Base-by-base conservation (phyloP, 2,888 invertebrate genomes). In the Drosophila buzzatii region DNA sequence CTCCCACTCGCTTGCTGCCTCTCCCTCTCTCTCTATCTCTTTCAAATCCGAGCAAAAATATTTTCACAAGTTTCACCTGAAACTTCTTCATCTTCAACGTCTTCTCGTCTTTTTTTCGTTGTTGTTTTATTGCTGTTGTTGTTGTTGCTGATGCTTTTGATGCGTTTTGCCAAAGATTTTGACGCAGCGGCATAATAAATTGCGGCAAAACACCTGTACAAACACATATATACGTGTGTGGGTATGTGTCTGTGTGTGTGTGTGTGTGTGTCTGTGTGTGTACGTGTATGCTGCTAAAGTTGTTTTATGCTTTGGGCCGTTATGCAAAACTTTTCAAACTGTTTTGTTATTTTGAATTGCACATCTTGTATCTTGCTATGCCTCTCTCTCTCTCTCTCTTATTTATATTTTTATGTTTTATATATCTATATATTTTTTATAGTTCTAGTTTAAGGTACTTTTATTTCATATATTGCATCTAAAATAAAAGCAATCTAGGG, bases 161-260 rank as follows among this genome's bases (percentile, higher is more conserved):
- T 79, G 85, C 79, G 73, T 76, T 82, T 82, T 79, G 63, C 76
- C 74, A 71, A 85, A 82, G 85, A 85, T 85, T 82, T 79, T 79
- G 85, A 85, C 82, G 82, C 73, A 39, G 65, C 70, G 70, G 73
- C 85, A 82, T 82, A 82, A 82, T 85, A 82, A 82, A 82, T 82
- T 82, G 74, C 76, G 85, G 61, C 55, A 74, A 66, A 66, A 81
- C 81, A 84, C 78, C 70, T 81, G 79, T 78, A 78, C 41, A 77
- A 81, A 68, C 79, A 81, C 65, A 75, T 49, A 65, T 66, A 55
- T n/a, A 3, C 12, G 20, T 4, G 39, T 37, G 51, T 49, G 23
- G 56, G 14, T 14, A 27, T 53, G n/a, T n/a, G 41, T n/a, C 9
- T 8, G 39, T 39, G n/a, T 9, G 9, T 14, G n/a, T 5, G 6